Base-by-base conservation (phyloP, 2,888 invertebrate species). In the Galeruca laticollis region DNA sequence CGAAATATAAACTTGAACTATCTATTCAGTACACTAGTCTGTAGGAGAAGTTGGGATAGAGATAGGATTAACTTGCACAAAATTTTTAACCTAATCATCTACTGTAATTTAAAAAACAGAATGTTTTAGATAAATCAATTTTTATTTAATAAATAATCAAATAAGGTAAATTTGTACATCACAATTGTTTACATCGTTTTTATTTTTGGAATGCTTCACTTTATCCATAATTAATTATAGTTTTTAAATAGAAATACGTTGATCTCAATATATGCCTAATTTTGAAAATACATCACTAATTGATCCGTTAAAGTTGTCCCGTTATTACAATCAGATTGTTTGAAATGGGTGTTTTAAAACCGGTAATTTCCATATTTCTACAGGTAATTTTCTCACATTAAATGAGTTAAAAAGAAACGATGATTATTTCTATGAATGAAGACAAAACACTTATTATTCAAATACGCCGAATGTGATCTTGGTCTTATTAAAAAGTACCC, bases 141-240 rank as follows among this genome's bases (percentile, higher is more conserved):
- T 71, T 68, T 71, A 68, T 64, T 71, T 56, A 63, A 62, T 68
- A 72, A 72, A 75, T 76, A 79, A 73, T 75, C 72, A 75, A 76
- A 73, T 76, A 70, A 59, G 54, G 69, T 76, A 76, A 76, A 76
- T 80, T 79, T 81, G 79, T 79, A 80, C 80, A 81, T 81, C 80
- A 81, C 80, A 81, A 72, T 73, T 74, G 76, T 78, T 79, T 66
- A 66, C 66, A 79, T 78, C 76, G 69, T 75, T 73, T 75, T 57
- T 31, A 54, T 57, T 57, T 51, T 73, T 76, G 75, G 75, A 75
- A 75, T 75, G 75, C 61, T 68, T 71, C 62, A 71, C 52, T 73
- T 73, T 59, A 75, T 74, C 68, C 75, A 73, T 63, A 73, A 69
- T 73, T 67, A 73, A 73, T 73, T 75, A 77, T 73, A 69, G 74